Evolutionary conservation across 2,797 vertebrate species (phyloP), one percentile per base, ranked within the genome.

Genomic region (Macrochelys suwanniensis): DNA sequence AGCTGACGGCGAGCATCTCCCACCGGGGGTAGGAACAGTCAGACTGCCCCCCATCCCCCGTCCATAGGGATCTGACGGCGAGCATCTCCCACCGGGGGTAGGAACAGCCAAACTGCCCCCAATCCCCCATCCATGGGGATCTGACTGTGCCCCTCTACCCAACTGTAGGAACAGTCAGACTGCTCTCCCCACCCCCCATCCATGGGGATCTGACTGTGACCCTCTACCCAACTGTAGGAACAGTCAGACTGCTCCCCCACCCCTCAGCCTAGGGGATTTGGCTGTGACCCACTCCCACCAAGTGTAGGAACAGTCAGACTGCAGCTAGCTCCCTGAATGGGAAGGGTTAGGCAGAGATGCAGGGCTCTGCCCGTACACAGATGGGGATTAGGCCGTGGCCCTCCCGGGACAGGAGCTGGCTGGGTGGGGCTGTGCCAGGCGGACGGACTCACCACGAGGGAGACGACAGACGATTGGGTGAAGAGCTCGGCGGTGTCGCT

Each of bases 371-470:
- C 65, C 19, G 2, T 23, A n/a, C 25, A 9, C 23, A n/a, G 37
- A 47, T 61, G 53, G n/a, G n/a, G 68, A 21, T 16, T 17, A 47
- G 49, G 51, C 88, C 49, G 45, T 37, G 5, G 15, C 21, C 61
- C 28, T 54, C 45, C 76, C 68, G 19, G 53, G 25, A 50, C 85
- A 21, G 12, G 74, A 81, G 33, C 28, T 28, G 71, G 51, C 11
- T 82, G 42, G 5, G 2, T 1, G 11, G 50, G 28, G n/a, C 13
- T 88, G 57, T 87, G 53, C 77, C 90, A 57, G 53, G 15, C 56
- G 33, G 57, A 13, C 33, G 85, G 85, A 95, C 98, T 98, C 80
- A 98, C 98, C 97, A 98, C 96, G 19, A 97, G 78, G 57, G 98
- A 98, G 74, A 96, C 25, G 0, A 97, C 15, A 23, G 97, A 90